Evolutionary conservation across 2,888 invertebrate species (phyloP).

Genomic region (Caenorhabditis afra): DNA sequence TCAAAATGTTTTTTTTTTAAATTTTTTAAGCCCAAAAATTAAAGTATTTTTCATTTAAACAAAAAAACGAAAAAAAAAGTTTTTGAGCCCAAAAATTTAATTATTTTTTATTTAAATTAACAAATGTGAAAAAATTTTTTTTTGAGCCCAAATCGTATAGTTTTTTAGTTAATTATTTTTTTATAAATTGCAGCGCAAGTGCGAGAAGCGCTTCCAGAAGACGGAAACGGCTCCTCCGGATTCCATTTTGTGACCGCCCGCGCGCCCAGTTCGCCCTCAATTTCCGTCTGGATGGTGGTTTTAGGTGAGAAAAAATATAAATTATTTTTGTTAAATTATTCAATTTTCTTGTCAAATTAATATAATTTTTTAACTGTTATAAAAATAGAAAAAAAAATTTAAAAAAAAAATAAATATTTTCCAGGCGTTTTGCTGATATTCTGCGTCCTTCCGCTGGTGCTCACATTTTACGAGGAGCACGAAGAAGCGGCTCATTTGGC

Average conservation of each 20-base stretch:
- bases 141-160: too few relatives aligned
- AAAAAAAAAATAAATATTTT: slow-evolving; percentile 11
- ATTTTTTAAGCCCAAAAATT: background rate
- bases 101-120: background rate
- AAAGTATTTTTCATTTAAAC: background rate
- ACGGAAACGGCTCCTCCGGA: slow-evolving; percentile 56
- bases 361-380: too few relatives aligned
- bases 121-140: background rate
- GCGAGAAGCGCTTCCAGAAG: slow-evolving; percentile 66
- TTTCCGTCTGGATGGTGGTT: slow-evolving; percentile 60
- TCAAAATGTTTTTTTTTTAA: too few relatives aligned
- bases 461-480: slow-evolving; percentile 76
- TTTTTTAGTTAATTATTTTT: too few relatives aligned
- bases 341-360: too few relatives aligned
- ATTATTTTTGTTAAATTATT: too few relatives aligned
- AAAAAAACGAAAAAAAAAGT: background rate
- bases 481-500: slow-evolving; percentile 63
- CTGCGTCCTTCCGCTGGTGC: slow-evolving; percentile 74
- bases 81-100: too few relatives aligned
- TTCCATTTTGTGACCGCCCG: slow-evolving; percentile 80
- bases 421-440: slow-evolving; percentile 75
- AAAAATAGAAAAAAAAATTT: slow-evolving; percentile 1
- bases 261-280: slow-evolving; percentile 66
- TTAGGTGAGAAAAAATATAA: slow-evolving; percentile 17
- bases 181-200: slow-evolving; percentile 52